Percentiles rank a stretch among this genome's conserved stretches.
phyloP scores from a whole-genome alignment of 2,113 vertebrate genomes.

The Leptocoma aspasia region DNA sequence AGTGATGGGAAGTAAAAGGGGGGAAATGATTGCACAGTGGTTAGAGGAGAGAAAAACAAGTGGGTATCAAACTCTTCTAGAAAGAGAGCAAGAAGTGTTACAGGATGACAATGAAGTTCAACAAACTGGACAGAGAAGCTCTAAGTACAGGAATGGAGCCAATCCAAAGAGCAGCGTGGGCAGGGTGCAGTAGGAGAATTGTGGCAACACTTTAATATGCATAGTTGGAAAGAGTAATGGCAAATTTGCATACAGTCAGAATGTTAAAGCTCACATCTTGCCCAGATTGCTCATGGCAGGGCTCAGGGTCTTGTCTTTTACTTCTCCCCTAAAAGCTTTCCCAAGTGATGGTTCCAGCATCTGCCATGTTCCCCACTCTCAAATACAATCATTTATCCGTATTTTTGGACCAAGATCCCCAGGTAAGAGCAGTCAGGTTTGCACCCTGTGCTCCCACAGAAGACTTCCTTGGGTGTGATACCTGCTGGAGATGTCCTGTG shows the following conservation, averaged over 20 bases:
- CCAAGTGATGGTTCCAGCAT: neutral
- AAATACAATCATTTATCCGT: neutral
- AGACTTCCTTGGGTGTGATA: neutral
- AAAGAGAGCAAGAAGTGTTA: neutral
- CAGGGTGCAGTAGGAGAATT: neutral
- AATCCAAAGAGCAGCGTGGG: neutral
- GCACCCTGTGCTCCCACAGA: neutral
- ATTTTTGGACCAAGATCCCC: neutral
- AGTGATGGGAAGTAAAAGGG: slow-evolving; percentile 18
- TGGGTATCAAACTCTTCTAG: neutral
- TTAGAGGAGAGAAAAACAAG: slow-evolving; percentile 33
- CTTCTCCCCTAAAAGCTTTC: neutral
- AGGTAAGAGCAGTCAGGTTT: neutral
- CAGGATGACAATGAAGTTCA: neutral
- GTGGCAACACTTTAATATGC: neutral
- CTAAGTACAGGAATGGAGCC: neutral
- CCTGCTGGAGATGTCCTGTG: neutral
- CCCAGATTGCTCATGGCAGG: neutral
- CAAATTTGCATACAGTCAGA: rapidly evolving
- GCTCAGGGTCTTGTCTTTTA: neutral
- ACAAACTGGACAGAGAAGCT: neutral
- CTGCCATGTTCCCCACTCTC: neutral
- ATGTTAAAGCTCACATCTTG: neutral
- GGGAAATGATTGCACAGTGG: slow-evolving; percentile 26
- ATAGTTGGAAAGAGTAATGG: neutral